Evolutionary conservation across 2,888 invertebrate genomes (phyloP).

Genomic region (Theretra japonica): DNA sequence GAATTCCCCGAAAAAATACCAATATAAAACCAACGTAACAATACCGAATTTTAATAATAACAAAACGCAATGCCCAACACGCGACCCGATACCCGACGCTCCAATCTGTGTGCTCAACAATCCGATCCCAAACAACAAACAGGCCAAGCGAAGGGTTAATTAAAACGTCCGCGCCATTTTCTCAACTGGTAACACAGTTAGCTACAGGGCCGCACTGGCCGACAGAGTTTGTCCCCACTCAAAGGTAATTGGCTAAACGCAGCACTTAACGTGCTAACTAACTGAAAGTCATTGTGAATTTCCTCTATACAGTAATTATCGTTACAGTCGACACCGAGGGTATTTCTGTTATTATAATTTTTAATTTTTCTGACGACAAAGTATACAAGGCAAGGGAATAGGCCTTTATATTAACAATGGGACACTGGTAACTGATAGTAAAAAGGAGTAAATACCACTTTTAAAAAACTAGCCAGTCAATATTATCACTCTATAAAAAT

Average conservation of each 20-base stretch:
- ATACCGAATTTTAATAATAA: neutral
- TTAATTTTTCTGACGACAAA: too few species aligned
- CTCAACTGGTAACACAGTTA: conserved; percentile 48
- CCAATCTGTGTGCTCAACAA: conserved; percentile 35
- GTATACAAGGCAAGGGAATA: too few species aligned
- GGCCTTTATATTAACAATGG: too few species aligned
- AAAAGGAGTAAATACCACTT: too few species aligned
- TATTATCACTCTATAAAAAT: too few species aligned
- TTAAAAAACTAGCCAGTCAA: too few species aligned
- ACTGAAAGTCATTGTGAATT: conserved; percentile 7
- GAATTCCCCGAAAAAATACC: neutral
- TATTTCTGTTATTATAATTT: too few species aligned
- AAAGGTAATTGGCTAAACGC: conserved; percentile 25
- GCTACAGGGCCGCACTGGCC: conserved; percentile 37
- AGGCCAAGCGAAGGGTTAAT: conserved; percentile 61
- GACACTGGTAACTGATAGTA: too few species aligned
- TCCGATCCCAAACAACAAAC: conserved; percentile 38
- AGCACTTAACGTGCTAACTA: conserved; percentile 10
- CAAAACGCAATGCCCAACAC: neutral
- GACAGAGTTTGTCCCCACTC: conserved; percentile 20
- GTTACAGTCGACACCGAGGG: neutral
- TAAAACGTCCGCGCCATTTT: conserved; percentile 55
- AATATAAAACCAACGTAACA: neutral
- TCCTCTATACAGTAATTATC: neutral
- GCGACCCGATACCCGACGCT: conserved; percentile 28